A percentile compares a stretch with the other conserved stretches of the same genome.
Conservation (phyloP, 2,797 vertebrate species). For the Triplophysa bombifrons region DNA sequence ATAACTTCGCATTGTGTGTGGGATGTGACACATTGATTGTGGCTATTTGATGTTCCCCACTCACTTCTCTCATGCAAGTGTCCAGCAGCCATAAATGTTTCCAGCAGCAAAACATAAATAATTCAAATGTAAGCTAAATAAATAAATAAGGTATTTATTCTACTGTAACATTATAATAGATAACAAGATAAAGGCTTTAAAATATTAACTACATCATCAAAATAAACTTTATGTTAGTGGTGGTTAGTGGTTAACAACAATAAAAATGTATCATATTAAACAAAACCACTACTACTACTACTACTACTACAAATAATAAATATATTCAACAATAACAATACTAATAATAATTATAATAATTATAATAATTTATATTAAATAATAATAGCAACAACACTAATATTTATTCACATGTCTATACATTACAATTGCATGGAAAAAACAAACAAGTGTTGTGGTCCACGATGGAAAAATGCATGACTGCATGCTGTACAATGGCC, state of each 20-base stretch:
- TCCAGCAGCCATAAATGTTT: slow-evolving; percentile 20
- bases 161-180: background rate
- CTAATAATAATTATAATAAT: background rate
- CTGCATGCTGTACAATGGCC: background rate
- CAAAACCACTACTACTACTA: too few species aligned
- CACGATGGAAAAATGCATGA: background rate
- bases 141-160: background rate
- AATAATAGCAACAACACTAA: too few species aligned
- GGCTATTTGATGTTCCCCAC: slow-evolving; percentile 17
- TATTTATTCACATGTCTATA: background rate
- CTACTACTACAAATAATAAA: too few species aligned
- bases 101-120: slow-evolving; percentile 5
- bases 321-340: too few species aligned
- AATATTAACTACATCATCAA: slow-evolving; percentile 1
- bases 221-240: background rate
- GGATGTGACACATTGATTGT: slow-evolving; percentile 34
- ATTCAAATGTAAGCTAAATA: background rate
- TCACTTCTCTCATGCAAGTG: slow-evolving; percentile 29
- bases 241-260: too few species aligned
- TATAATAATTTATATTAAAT: too few species aligned
- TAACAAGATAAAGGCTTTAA: background rate
- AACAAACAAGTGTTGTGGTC: background rate
- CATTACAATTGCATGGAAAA: background rate
- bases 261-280: too few species aligned
- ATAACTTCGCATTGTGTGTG: slow-evolving; percentile 25